A percentile compares a stretch with the other conserved stretches of the same genome.
Evolutionary conservation across 2,797 vertebrate genomes (phyloP).

Genomic region (Coendou prehensilis): DNA sequence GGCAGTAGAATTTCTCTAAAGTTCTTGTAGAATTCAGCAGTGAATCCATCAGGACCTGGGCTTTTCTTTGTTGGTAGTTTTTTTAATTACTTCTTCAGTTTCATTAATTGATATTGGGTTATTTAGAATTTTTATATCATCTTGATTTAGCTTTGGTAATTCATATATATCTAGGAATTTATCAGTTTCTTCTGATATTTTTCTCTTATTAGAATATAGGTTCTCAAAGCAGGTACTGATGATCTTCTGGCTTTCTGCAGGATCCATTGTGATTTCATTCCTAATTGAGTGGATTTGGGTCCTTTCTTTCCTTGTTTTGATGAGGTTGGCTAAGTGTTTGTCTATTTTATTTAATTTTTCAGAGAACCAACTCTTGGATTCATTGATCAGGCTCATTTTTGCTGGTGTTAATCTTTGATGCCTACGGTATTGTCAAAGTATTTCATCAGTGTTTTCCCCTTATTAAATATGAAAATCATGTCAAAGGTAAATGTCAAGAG

Average conservation of each 20-base stretch:
- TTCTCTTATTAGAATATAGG: neutral
- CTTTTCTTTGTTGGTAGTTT: neutral
- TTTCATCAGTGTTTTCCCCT: constrained; percentile 88
- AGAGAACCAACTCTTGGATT: neutral
- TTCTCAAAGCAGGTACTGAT: neutral
- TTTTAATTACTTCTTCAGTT: neutral
- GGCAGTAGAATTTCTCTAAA: neutral
- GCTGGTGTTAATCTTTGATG: constrained; percentile 71
- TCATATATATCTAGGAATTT: neutral
- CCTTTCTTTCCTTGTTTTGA: neutral
- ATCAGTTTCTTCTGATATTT: neutral
- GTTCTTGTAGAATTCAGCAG: neutral
- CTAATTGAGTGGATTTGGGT: neutral
- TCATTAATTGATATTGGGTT: neutral
- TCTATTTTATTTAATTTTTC: neutral
- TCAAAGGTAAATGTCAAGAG: constrained; percentile 92
- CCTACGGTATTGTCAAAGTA: constrained; percentile 79
- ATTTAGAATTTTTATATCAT: neutral
- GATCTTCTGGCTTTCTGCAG: neutral
- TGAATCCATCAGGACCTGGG: neutral
- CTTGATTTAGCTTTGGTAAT: neutral
- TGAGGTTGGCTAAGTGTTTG: neutral
- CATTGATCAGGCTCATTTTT: neutral
- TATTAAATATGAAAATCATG: constrained; percentile 91
- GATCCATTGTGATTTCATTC: neutral